These are phyloP conservation scores for Trichomalopsis sarcophagae DNA, from an alignment of 1,140 invertebrate genomes.

Conservation along the genomic window DNA sequence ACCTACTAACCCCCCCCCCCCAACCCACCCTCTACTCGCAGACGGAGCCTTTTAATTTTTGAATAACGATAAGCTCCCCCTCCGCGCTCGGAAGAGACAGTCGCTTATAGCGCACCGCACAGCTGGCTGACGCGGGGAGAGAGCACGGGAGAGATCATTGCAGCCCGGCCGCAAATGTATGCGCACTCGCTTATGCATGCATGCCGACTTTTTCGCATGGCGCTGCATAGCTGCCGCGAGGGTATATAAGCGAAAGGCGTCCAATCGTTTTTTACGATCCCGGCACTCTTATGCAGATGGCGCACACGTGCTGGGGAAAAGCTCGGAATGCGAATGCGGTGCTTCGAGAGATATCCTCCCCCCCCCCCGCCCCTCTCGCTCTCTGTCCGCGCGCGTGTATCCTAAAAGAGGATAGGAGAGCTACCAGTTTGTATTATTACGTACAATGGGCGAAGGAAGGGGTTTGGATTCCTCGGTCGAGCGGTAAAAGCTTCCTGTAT, in stretches of 20 bases:
- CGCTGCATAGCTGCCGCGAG: not conserved
- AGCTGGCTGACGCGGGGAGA: conserved; percentile 18
- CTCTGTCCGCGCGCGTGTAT: not conserved
- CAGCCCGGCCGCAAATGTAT: conserved; percentile 32
- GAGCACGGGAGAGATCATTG: conserved; percentile 45
- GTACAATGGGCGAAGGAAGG: not conserved
- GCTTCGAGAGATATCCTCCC: not conserved
- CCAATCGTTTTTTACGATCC: conserved; percentile 44
- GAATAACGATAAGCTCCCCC: conserved; percentile 23
- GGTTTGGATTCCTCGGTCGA: not conserved
- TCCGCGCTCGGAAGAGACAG: not conserved
- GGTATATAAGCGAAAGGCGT: conserved; percentile 29
- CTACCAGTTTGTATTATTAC: conserved; percentile 7
- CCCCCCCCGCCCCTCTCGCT: not conserved
- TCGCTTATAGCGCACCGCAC: not conserved
- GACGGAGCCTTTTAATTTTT: conserved; percentile 22
- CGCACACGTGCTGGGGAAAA: not conserved
- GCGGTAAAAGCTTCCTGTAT: conserved; percentile 3
- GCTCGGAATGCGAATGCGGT: conserved; percentile 4
- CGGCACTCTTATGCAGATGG: conserved; percentile 8
- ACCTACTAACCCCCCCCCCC: too few relatives aligned
- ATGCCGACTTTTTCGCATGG: conserved; percentile 22
- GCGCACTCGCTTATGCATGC: conserved; percentile 37
- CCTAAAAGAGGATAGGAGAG: not conserved
- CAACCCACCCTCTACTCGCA: too few relatives aligned